These are phyloP conservation scores for Dysmachus trigonus DNA, from an alignment of 2,888 invertebrate species.

Conservation along the genomic window DNA sequence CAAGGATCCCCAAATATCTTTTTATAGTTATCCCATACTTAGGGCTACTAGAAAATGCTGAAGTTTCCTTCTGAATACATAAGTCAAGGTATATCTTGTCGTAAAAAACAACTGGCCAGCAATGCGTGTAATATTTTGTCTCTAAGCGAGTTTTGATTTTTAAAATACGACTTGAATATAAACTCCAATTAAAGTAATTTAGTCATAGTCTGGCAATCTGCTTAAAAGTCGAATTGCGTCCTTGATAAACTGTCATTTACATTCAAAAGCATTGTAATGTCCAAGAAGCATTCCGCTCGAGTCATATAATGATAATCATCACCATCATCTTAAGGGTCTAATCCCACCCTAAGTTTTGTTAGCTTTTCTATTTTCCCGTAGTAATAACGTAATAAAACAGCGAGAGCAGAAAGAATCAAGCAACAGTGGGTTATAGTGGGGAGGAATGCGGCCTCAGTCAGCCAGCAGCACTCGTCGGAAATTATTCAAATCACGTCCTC, in stretches of 20 bases:
- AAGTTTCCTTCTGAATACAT: too few relatives aligned
- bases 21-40: too few relatives aligned
- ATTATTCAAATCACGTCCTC: conserved; percentile 45
- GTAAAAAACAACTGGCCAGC: too few relatives aligned
- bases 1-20: too few relatives aligned
- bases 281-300: background rate
- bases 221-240: background rate
- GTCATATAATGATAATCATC: conserved; percentile 23
- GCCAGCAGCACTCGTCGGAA: conserved; percentile 17
- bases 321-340: conserved; percentile 31
- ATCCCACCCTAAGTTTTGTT: conserved; percentile 27
- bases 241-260: background rate
- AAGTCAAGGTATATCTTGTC: too few relatives aligned
- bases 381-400: conserved; percentile 36
- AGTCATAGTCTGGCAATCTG: background rate
- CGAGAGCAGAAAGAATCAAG: conserved; percentile 6
- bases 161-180: background rate
- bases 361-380: conserved; percentile 26
- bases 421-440: conserved; percentile 24
- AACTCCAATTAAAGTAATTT: background rate
- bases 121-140: background rate
- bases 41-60: too few relatives aligned
- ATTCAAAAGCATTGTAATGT: conserved; percentile 20
- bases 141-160: background rate
- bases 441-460: background rate